Base-by-base conservation (phyloP, 2,797 vertebrate genomes). In the Centropyge bicolor region DNA sequence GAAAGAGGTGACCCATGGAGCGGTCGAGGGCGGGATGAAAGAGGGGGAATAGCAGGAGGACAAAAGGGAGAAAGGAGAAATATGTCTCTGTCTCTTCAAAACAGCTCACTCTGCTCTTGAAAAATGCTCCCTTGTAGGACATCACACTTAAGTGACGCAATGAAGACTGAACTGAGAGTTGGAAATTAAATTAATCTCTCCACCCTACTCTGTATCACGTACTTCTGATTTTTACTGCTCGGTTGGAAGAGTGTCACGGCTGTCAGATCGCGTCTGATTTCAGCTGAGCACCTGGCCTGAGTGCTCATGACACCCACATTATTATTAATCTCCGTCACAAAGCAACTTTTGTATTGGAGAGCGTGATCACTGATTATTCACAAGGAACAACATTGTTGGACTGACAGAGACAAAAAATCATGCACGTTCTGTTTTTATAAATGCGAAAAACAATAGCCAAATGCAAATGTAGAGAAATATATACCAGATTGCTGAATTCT, bases 241-340 rank as follows among this genome's bases (percentile, higher is more conserved):
- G 64, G 14, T 74, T 13, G 66, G 63, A 73, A 31, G 54, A 74
- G 38, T 24, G 80, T 87, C 84, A 86, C 16, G 17, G 69, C 78
- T 85, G 86, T 91, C 86, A 79, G 36, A 52, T 38, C 27, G 31
- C 52, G 69, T 85, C 76, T 76, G 71, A 72, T 79, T 78, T 79
- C 62, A 82, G 80, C 63, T 83, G 75, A 52, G 71, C 69, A 88
- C 77, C 75, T 85, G 85, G 36, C 72, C 74, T 66, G 31, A 76
- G 71, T 59, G 54, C 45, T 66, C 48, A 70, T 79, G 70, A 70
- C 82, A 82, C 75, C 36, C 70, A 57, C 57, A 60, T 71, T 71
- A 75, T 69, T 70, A 77, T 68, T 74, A 65, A 88, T 91, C 83
- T 86, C 75, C 82, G 87, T 82, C 54, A 88, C 82, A 89, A 87